Evolutionary conservation across 2,888 invertebrate species (phyloP).

Genomic region (Tachystola acroxantha): DNA sequence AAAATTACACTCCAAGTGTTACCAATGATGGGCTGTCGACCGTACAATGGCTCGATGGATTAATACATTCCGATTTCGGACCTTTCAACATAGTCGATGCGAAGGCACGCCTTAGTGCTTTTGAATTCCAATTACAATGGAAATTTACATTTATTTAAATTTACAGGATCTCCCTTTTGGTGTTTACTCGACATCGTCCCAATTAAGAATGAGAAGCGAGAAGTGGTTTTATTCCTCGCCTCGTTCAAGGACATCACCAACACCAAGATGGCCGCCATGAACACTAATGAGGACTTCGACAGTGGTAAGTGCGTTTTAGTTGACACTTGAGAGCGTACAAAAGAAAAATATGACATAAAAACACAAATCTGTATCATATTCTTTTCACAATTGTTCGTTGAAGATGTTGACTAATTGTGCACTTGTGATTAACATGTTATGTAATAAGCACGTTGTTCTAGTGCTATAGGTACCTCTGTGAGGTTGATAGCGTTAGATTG

Average conservation of each 20-base stretch:
- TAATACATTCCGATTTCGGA: slow-evolving; percentile 18
- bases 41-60: slow-evolving; percentile 10
- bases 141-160: slow-evolving; percentile 30
- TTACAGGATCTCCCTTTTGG: slow-evolving; percentile 93
- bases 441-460: slow-evolving; percentile 62
- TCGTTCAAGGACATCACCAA: slow-evolving; percentile 98
- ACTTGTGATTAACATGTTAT: slow-evolving; percentile 31
- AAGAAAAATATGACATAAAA: slow-evolving; percentile 25
- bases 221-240: slow-evolving; percentile 96
- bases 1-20: no score
- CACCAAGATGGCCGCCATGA: slow-evolving; percentile 92
- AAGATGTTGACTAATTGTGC: slow-evolving; percentile 31
- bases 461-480: slow-evolving; percentile 50
- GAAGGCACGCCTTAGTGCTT: slow-evolving; percentile 15
- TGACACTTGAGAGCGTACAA: slow-evolving; percentile 28
- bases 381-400: slow-evolving; percentile 20
- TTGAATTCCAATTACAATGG: slow-evolving; percentile 22
- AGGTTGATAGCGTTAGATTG: slow-evolving; percentile 59
- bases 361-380: slow-evolving; percentile 16
- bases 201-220: slow-evolving; percentile 98
- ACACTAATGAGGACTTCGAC: slow-evolving; percentile 90
- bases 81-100: slow-evolving; percentile 25
- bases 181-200: slow-evolving; percentile 98
- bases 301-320: slow-evolving; percentile 83
- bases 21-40: no score